Conservation (phyloP, 1,140 invertebrate species). For the Eriocheir sinensis region DNA sequence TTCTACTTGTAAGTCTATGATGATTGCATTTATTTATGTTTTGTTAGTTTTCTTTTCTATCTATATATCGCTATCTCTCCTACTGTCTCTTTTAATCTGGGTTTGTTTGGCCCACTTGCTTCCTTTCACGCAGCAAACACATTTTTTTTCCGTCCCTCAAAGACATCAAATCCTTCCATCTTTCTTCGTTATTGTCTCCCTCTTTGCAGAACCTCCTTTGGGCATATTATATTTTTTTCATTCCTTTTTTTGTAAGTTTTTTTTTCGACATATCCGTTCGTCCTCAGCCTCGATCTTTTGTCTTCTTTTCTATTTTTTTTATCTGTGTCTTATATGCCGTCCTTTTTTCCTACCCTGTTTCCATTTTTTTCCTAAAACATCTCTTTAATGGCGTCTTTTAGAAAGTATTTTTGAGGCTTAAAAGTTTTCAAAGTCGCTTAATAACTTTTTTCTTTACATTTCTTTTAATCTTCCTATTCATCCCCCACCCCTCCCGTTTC, state of each 20-base stretch:
- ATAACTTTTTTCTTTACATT: neutral
- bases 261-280: no score
- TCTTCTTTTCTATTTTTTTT: no score
- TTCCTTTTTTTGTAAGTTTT: no score
- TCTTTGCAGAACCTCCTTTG: neutral
- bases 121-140: slow-evolving; percentile 9
- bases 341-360: neutral
- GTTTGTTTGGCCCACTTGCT: neutral
- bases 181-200: neutral
- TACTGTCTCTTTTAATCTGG: no score
- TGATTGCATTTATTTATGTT: no score
- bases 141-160: neutral
- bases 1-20: no score
- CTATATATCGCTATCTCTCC: no score
- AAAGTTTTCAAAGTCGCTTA: neutral
- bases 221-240: neutral
- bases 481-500: neutral
- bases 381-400: no score
- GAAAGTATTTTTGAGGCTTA: neutral
- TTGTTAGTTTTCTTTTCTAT: no score
- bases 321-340: neutral
- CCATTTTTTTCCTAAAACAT: neutral
- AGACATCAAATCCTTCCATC: neutral
- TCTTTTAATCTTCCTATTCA: no score
- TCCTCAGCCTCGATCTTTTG: no score